Conservation (phyloP, 2,888 invertebrate species). For the Electrophaes corylata region DNA sequence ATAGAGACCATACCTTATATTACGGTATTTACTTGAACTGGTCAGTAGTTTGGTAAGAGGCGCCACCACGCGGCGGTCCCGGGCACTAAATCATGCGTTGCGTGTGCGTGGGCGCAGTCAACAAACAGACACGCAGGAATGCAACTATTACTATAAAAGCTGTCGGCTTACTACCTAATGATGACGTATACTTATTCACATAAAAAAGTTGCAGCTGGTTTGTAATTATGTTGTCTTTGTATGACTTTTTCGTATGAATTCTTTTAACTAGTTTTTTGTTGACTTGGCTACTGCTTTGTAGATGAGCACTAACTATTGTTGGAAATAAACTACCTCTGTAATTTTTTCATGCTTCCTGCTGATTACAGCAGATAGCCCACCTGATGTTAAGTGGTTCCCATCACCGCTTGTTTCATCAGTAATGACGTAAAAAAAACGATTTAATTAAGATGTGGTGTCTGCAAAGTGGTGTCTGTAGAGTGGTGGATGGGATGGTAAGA, state of each 20-base stretch:
- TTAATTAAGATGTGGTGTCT: no score
- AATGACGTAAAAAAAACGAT: no score
- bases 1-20: constrained; percentile 1
- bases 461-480: no score
- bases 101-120: constrained; percentile 11
- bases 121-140: constrained; percentile 16
- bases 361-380: no score
- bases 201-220: constrained; percentile 8
- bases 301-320: no score
- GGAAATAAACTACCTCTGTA: no score
- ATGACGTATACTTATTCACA: not conserved
- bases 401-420: no score
- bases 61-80: constrained; percentile 18
- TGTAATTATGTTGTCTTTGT: not conserved
- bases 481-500: not conserved
- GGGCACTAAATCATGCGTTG: constrained; percentile 20
- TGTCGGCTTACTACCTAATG: constrained; percentile 1
- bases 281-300: no score
- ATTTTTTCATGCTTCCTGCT: no score
- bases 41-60: constrained; percentile 12
- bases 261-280: not conserved
- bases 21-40: constrained; percentile 7
- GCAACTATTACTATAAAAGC: constrained; percentile 10
- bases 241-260: not conserved
- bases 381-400: no score